phyloP scores from a whole-genome alignment of 2,888 invertebrate species.

The Sinelater perroti region DNA sequence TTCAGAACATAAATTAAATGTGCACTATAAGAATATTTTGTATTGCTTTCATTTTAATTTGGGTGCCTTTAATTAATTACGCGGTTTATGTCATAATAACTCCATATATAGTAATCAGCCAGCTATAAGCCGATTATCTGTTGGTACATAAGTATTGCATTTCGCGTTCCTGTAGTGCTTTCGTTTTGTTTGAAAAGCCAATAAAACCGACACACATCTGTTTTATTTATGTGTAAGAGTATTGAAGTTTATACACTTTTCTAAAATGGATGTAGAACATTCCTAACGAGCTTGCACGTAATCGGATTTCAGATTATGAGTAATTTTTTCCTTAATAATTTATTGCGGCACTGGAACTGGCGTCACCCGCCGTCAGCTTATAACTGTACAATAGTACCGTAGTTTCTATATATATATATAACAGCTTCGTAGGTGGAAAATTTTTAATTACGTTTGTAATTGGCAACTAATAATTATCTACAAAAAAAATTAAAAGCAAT shows the following conservation, averaged over 20 bases:
- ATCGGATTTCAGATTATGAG: slow-evolving; percentile 14
- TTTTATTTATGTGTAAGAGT: slow-evolving; percentile 12
- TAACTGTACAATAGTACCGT: no score
- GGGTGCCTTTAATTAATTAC: neutral
- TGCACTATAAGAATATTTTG: no score
- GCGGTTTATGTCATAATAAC: slow-evolving; percentile 13
- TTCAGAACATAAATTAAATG: no score
- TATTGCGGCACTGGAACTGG: neutral
- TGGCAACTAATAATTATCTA: no score
- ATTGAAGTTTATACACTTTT: slow-evolving; percentile 1
- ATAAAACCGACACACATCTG: neutral
- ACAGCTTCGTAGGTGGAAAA: no score
- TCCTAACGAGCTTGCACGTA: neutral
- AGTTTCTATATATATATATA: no score
- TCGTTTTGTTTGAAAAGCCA: neutral
- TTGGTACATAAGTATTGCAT: neutral
- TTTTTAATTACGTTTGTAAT: no score
- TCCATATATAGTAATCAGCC: slow-evolving; percentile 8
- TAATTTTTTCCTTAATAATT: neutral
- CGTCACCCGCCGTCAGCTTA: no score
- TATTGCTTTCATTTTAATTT: no score
- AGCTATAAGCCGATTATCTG: slow-evolving; percentile 12
- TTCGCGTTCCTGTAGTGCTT: slow-evolving; percentile 2
- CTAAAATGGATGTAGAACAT: neutral
- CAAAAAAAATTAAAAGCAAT: no score